Evolutionary conservation across 1,140 invertebrate genomes (phyloP).

Genomic region (Pseudomyrmex pallidus): DNA sequence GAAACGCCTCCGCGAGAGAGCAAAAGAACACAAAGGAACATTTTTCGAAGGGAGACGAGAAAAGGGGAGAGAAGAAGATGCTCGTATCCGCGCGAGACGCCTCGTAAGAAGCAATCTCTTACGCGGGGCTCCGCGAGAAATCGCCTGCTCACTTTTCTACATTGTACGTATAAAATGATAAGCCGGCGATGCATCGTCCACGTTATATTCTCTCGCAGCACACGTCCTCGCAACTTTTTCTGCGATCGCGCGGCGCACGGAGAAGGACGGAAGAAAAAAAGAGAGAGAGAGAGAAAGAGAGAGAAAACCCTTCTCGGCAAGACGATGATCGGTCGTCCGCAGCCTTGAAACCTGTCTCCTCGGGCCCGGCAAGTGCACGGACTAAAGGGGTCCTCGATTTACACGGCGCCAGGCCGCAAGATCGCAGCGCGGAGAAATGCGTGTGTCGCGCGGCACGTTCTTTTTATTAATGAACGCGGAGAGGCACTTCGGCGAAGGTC

Average conservation of each 20-base stretch:
- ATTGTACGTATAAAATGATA: conserved; percentile 60
- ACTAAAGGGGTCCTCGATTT: conserved; percentile 63
- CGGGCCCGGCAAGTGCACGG: conserved; percentile 53
- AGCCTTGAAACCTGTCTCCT: conserved; percentile 75
- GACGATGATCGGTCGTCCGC: conserved; percentile 67
- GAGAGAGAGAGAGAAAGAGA: not conserved
- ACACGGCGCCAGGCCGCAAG: conserved; percentile 66
- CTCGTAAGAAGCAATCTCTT: conserved; percentile 54
- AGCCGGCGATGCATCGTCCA: conserved; percentile 58
- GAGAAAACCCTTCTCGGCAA: conserved; percentile 40
- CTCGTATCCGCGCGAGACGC: conserved; percentile 43
- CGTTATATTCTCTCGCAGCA: conserved; percentile 48
- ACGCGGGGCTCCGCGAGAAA: conserved; percentile 36
- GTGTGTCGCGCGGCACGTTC: conserved; percentile 62
- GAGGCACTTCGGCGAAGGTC: conserved; percentile 64
- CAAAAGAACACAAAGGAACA: conserved; percentile 46
- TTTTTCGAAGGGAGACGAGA: conserved; percentile 11
- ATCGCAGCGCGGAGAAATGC: conserved; percentile 66
- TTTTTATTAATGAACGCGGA: conserved; percentile 70
- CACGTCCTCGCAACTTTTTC: conserved; percentile 50
- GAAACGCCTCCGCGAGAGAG: conserved; percentile 42
- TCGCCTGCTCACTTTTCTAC: conserved; percentile 55
- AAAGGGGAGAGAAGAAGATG: not conserved
- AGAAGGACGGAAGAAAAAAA: not conserved
- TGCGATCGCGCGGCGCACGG: conserved; percentile 11